Conservation (phyloP, 2,888 invertebrate species). For the Caenorhabditis afra region DNA sequence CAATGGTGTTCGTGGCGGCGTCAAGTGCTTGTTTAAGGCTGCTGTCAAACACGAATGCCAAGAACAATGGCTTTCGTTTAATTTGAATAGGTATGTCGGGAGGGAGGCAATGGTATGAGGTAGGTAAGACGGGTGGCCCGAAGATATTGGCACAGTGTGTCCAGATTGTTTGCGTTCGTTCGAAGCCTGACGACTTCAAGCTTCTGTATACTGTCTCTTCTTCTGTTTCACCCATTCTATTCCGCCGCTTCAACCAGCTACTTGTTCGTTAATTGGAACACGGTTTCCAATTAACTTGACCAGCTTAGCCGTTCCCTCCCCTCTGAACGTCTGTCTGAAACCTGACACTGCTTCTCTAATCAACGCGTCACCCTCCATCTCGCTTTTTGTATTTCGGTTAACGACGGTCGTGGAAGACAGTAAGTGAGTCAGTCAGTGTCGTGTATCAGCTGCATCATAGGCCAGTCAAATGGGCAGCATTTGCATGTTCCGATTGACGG, state of each 20-base stretch:
- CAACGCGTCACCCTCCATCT: too few species aligned
- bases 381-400: slow-evolving; percentile 14
- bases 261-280: slow-evolving; percentile 55
- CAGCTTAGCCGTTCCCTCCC: slow-evolving; percentile 19
- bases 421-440: slow-evolving; percentile 4
- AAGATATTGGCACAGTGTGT: slow-evolving; percentile 50
- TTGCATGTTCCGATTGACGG: slow-evolving; percentile 52
- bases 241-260: slow-evolving; percentile 14
- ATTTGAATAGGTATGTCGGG: slow-evolving; percentile 51
- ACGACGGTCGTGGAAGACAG: slow-evolving; percentile 2
- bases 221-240: slow-evolving; percentile 35
- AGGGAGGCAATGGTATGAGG: slow-evolving; percentile 30
- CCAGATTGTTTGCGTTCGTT: slow-evolving; percentile 54
- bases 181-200: slow-evolving; percentile 43
- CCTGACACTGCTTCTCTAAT: slow-evolving; percentile 42
- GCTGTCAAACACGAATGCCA: slow-evolving; percentile 58
- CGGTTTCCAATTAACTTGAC: slow-evolving; percentile 55
- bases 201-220: slow-evolving; percentile 31
- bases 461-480: slow-evolving; percentile 44
- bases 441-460: slow-evolving; percentile 35
- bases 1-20: slow-evolving; percentile 57
- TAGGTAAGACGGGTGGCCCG: slow-evolving; percentile 13
- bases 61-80: slow-evolving; percentile 53
- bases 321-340: slow-evolving; percentile 44
- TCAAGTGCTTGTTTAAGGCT: slow-evolving; percentile 63